Evolutionary conservation across 2,113 vertebrate genomes (phyloP), one percentile per base, ranked within the genome.

Genomic region (Leptobrachium leishanense): DNA sequence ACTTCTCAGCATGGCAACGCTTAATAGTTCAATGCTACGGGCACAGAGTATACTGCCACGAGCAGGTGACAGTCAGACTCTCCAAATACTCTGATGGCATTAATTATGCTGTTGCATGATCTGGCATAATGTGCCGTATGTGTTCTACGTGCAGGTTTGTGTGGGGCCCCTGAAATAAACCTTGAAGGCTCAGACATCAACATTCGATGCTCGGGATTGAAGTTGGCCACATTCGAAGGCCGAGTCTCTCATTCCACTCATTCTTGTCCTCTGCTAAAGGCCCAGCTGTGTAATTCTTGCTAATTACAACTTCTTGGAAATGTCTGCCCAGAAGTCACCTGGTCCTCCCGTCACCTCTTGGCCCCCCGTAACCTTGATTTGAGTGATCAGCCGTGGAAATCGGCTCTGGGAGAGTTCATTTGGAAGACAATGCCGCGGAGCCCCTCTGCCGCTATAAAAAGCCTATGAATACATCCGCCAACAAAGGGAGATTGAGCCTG

Each of bases 281-380:
- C 87, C 87, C 90, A 86, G 82, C 90, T 87, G 92, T 87, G 89
- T 86, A 83, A 86, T 82, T 71, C 84, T 43, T 82, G 83, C 72
- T 86, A 82, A 88, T 90, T 86, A 92, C 87, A 86, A 82, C 88
- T 6, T 75, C 83, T 85, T 83, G 83, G 39, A 84, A 82, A 84
- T 82, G 69, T 40, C 63, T 55, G 74, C 64, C 82, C 66, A 62
- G 72, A 43, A 74, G 85, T 85, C 88, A 85, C 91, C 89, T 87
- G 89, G 85, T 85, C 82, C 90, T 83, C 82, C 81, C 77, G 80
- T 67, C 72, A 42, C 64, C 68, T 39, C 71, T 3, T 2, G 0
- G 1, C 55, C 79, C 20, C 5, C 68, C 3, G 7, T 73, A 72
- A 67, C 46, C 74, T 44, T 42, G 46, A 57, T 67, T n/a, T 50